Percentiles rank a stretch among this genome's conserved stretches.
These are phyloP conservation scores for Cricetomys ansorgei DNA, from an alignment of 2,113 vertebrate genomes.

Conservation along the genomic window DNA sequence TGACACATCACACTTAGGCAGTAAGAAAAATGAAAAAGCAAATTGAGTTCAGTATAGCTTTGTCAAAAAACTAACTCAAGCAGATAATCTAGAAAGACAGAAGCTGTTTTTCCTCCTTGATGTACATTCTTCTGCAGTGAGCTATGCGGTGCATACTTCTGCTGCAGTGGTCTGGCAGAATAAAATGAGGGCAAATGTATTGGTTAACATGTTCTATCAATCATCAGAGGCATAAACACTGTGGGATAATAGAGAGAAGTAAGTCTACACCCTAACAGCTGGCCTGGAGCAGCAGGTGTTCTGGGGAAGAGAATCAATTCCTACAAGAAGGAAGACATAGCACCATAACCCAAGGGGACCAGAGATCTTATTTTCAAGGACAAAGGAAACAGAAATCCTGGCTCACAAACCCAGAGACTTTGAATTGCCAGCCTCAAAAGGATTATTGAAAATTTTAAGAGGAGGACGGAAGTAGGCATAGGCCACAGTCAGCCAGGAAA, in stretches of 20 bases:
- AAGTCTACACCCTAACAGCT: neutral
- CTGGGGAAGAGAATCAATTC: neutral
- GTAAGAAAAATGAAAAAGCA: slow-evolving; percentile 20
- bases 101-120: slow-evolving; percentile 5
- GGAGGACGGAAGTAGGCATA: neutral
- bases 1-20: neutral
- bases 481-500: neutral
- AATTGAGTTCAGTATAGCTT: slow-evolving; percentile 17
- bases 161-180: neutral
- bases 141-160: neutral
- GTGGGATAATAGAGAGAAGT: neutral
- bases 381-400: slow-evolving; percentile 13
- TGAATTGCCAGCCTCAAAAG: neutral
- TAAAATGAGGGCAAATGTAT: neutral
- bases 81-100: neutral
- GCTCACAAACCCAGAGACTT: neutral
- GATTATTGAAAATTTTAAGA: neutral
- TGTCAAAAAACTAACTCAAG: slow-evolving; percentile 27
- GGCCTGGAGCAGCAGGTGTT: neutral
- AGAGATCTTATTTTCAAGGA: neutral
- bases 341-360: neutral
- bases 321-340: neutral
- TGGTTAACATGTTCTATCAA: neutral
- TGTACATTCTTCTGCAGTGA: slow-evolving; percentile 1
- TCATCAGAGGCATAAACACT: neutral